These are phyloP conservation scores for Grus americana DNA, from an alignment of 2,113 vertebrate genomes.

Conservation along the genomic window DNA sequence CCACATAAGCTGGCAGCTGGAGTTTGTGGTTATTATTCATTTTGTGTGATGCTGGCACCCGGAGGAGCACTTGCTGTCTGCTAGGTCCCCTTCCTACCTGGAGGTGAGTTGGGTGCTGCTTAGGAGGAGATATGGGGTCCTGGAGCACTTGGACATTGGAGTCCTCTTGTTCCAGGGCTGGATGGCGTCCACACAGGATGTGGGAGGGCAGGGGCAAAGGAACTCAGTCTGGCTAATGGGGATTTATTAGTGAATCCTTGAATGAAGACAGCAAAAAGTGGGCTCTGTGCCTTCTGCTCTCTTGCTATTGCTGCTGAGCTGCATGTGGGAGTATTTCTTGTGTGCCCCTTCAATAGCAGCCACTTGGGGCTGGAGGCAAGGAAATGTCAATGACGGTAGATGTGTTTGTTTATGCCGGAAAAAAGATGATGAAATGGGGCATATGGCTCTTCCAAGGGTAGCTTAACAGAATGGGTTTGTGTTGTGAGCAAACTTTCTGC, in stretches of 20 bases:
- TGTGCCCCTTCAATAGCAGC: neutral
- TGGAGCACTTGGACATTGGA: neutral
- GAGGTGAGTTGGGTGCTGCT: neutral
- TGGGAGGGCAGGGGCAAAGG: neutral
- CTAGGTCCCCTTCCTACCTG: neutral
- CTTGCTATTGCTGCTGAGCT: neutral
- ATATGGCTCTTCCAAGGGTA: neutral
- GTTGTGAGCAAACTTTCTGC: neutral
- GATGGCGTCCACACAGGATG: neutral
- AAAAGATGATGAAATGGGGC: neutral
- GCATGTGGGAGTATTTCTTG: neutral
- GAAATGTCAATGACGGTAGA: neutral
- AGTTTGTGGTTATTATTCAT: neutral
- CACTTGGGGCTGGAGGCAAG: neutral
- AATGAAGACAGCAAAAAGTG: neutral
- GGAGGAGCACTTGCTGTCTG: neutral
- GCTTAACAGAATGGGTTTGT: neutral
- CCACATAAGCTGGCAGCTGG: neutral
- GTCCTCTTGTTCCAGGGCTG: neutral
- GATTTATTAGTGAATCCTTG: neutral
- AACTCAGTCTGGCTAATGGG: neutral
- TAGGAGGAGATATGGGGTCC: neutral
- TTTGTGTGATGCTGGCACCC: neutral
- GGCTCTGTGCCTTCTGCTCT: neutral
- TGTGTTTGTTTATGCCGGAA: neutral